Percentiles rank a stretch among this genome's conserved stretches.
phyloP scores from a whole-genome alignment of 2,113 vertebrate genomes.

The Chloebia gouldiae region DNA sequence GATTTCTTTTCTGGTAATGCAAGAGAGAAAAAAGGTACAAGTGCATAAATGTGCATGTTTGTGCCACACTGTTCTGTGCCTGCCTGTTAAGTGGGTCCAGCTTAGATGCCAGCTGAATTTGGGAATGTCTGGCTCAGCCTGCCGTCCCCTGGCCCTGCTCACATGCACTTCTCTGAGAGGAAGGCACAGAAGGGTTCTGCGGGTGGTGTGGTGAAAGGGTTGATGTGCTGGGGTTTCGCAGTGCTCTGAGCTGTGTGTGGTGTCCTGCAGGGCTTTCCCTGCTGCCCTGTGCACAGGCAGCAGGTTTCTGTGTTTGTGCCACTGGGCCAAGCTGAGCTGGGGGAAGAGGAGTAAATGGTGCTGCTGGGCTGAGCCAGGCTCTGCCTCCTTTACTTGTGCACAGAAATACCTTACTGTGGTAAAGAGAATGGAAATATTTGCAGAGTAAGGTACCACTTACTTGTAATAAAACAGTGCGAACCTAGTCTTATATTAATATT shows the following conservation, averaged over 20 bases:
- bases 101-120: not conserved
- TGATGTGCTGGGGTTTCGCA: not conserved
- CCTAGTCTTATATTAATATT: slow-evolving; percentile 42
- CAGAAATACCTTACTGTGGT: not conserved
- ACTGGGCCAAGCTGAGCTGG: not conserved
- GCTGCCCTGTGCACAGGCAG: not conserved
- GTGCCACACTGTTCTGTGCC: not conserved
- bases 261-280: not conserved
- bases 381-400: not conserved
- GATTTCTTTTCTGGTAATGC: not conserved
- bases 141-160: not conserved
- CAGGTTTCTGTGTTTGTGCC: not conserved
- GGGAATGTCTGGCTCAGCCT: not conserved
- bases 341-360: not conserved
- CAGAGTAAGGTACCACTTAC: slow-evolving; percentile 21
- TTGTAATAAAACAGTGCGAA: not conserved
- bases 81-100: not conserved
- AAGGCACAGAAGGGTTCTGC: not conserved
- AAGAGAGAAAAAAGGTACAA: not conserved
- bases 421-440: slow-evolving; percentile 20
- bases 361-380: not conserved
- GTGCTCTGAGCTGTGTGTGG: rapidly evolving
- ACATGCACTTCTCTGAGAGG: rapidly evolving
- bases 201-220: not conserved
- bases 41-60: not conserved